Conservation (phyloP, 2,113 vertebrate species). For the Varanus komodoensis region DNA sequence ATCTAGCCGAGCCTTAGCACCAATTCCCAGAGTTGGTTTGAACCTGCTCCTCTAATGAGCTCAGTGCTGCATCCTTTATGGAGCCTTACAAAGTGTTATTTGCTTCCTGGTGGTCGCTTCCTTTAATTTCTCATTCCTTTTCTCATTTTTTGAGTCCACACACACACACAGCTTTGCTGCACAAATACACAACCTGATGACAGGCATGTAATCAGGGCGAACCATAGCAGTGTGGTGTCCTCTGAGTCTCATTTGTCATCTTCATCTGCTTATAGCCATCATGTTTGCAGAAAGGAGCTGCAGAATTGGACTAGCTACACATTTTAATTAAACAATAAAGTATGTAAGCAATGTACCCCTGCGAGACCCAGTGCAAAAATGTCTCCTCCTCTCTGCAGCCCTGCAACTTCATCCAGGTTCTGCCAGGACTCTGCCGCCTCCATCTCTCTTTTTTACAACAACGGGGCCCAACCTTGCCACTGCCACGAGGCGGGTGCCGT, state of each 20-base stretch:
- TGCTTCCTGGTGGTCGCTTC: accelerated
- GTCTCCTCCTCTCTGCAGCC: constrained; percentile 71
- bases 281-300: not conserved
- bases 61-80: not conserved
- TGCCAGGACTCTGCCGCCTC: constrained; percentile 86
- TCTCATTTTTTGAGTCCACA: not conserved
- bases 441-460: constrained; percentile 94
- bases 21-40: not conserved
- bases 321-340: not conserved
- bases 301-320: too few relatives aligned
- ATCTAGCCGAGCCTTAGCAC: not conserved
- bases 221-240: not conserved
- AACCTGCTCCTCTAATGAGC: not conserved
- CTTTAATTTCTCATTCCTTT: not conserved
- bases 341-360: not conserved
- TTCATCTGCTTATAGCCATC: not conserved
- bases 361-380: not conserved
- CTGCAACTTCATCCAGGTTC: constrained; percentile 81
- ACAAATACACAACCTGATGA: not conserved
- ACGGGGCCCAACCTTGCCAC: constrained; percentile 87
- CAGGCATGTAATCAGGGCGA: not conserved
- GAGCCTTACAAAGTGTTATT: not conserved
- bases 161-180: not conserved
- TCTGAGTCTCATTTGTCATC: not conserved
- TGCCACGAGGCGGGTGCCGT: constrained; percentile 90